A percentile compares a stretch with the other conserved stretches of the same genome.
Conservation (phyloP, 2,888 invertebrate genomes). For the Mayetiola destructor region DNA sequence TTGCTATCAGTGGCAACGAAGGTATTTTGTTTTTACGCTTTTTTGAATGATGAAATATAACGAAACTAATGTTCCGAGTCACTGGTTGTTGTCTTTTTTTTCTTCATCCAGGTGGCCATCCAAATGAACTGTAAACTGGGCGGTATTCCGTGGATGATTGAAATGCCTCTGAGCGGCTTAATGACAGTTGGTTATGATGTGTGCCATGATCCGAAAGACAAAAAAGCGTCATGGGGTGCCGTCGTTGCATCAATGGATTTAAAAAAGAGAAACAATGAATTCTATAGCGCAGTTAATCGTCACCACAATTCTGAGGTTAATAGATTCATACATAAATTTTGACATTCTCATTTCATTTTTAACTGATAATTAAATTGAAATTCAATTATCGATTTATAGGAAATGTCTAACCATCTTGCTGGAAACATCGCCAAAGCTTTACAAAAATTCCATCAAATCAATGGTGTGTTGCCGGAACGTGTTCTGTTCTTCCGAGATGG, state of each 20-base stretch:
- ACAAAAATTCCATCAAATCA: slow-evolving; percentile 25
- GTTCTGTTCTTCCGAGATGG: slow-evolving; percentile 84
- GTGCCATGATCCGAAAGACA: slow-evolving; percentile 63
- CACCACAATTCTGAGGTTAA: slow-evolving; percentile 60
- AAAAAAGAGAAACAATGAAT: slow-evolving; percentile 39
- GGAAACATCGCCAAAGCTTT: slow-evolving; percentile 40
- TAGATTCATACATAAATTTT: too few relatives aligned
- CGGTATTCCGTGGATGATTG: slow-evolving; percentile 74
- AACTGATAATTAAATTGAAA: too few relatives aligned
- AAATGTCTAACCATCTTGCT: slow-evolving; percentile 57
- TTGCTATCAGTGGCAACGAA: slow-evolving; percentile 68
- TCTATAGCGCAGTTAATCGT: slow-evolving; percentile 55
- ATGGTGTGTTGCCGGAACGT: slow-evolving; percentile 44
- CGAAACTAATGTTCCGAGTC: too few relatives aligned
- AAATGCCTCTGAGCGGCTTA: slow-evolving; percentile 45
- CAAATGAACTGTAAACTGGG: slow-evolving; percentile 90
- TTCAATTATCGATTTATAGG: too few relatives aligned
- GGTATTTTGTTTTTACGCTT: too few relatives aligned
- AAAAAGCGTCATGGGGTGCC: slow-evolving; percentile 54
- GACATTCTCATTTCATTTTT: too few relatives aligned
- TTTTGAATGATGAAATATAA: too few relatives aligned
- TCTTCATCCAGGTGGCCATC: too few relatives aligned
- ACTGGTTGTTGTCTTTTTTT: too few relatives aligned
- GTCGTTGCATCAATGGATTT: slow-evolving; percentile 61
- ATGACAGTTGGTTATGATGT: slow-evolving; percentile 86